phyloP scores from a whole-genome alignment of 2,888 invertebrate species.

The Lepas anatifera region DNA sequence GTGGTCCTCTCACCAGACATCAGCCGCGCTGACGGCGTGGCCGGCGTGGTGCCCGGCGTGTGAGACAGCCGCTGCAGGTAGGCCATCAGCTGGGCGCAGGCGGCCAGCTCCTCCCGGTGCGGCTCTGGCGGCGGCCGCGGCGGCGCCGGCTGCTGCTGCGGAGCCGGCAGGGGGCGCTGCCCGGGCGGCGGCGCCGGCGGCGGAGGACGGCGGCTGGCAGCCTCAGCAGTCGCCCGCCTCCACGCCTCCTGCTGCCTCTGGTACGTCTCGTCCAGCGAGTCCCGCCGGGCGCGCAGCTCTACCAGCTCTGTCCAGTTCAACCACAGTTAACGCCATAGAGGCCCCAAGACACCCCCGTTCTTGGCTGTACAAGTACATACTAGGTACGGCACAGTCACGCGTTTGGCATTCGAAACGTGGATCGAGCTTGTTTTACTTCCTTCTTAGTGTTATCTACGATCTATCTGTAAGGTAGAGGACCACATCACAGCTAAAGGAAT shows the following conservation, averaged over 20 bases:
- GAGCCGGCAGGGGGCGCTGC: background rate
- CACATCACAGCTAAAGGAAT: no score
- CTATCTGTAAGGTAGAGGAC: no score
- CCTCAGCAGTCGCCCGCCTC: background rate
- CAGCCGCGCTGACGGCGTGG: background rate
- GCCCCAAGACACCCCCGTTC: no score
- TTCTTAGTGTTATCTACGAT: no score
- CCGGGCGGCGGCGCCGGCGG: background rate
- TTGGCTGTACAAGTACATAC: no score
- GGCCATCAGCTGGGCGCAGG: background rate
- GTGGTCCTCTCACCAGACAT: background rate
- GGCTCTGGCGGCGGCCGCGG: background rate
- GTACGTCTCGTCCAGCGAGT: background rate
- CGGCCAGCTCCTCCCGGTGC: background rate
- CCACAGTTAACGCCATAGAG: no score
- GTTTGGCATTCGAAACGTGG: no score
- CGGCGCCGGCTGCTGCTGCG: background rate
- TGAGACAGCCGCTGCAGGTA: conserved; percentile 4
- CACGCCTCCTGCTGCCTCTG: background rate
- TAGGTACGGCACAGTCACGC: no score
- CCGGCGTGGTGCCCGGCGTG: background rate
- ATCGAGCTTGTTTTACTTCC: no score
- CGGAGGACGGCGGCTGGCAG: background rate
- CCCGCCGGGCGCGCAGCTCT: background rate
- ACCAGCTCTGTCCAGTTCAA: background rate